Evolutionary conservation across 2,113 vertebrate species (phyloP).

Genomic region (Nestor notabilis): DNA sequence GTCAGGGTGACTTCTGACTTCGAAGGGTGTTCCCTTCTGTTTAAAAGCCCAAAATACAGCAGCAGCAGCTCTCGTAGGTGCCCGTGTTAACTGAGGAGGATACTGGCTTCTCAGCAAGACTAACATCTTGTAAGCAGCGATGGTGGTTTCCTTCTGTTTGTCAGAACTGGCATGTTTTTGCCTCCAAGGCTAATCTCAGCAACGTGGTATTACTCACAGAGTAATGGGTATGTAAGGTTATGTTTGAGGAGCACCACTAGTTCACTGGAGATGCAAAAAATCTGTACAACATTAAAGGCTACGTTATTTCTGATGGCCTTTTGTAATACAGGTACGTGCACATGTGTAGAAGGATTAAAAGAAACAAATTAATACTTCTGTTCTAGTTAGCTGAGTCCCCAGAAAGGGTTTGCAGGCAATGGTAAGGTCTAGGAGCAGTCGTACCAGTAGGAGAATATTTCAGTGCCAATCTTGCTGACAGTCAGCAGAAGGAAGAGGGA

Average conservation of each 20-base stretch:
- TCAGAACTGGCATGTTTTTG: not conserved
- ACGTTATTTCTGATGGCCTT: not conserved
- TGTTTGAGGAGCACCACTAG: not conserved
- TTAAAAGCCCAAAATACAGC: not conserved
- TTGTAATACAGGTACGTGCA: not conserved
- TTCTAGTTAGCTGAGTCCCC: not conserved
- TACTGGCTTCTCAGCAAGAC: not conserved
- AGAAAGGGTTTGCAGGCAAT: not conserved
- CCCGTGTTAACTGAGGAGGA: not conserved
- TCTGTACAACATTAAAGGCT: not conserved
- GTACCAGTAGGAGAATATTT: not conserved
- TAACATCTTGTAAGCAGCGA: not conserved
- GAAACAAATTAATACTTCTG: not conserved
- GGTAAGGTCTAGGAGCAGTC: not conserved
- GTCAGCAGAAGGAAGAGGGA: not conserved
- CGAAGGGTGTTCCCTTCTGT: not conserved
- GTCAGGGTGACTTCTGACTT: not conserved
- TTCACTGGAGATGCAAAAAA: not conserved
- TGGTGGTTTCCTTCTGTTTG: not conserved
- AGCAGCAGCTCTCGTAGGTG: rapidly evolving
- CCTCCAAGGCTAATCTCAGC: not conserved
- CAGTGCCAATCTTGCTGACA: not conserved
- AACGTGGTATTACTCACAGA: not conserved
- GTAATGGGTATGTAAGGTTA: not conserved
- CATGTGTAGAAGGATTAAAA: not conserved